Evolutionary conservation across 2,888 invertebrate species (phyloP), one percentile per base, ranked within the genome.

Genomic region (Cyclophora punctaria): DNA sequence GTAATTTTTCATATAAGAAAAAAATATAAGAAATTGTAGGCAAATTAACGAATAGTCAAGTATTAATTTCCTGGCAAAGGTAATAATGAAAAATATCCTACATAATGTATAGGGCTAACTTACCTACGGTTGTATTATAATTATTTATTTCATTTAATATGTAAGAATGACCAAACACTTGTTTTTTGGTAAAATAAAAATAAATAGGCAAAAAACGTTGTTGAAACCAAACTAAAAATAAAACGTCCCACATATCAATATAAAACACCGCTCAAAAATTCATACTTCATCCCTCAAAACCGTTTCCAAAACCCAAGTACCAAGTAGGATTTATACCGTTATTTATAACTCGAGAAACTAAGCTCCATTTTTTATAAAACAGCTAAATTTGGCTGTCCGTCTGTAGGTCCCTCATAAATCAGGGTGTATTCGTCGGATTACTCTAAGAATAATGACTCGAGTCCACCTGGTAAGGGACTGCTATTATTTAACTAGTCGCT

Each of bases 361-460:
- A 84, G 83, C 82, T 75, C 75, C 79, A 82, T 83, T 86, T 86
- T 85, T 85, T 86, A 83, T 79, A 79, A 82, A 83, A 82, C 83
- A 78, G 78, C 82, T 83, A 84, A 84, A 85, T 84, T 85, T 79
- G 69, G 78, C 75, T 80, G 83, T 83, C 82, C 79, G 81, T 81
- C 80, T 83, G 73, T 64, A 71, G 79, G 77, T 71, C 68, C 69
- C 66, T 62, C 62, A 81, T 88, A 87, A 87, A 87, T 87, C 85
- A 78, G 75, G 73, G 77, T 81, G 84, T 85, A 86, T 85, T 84
- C 81, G 71, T 64, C 71, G 88, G 88, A 87, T 88, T 88, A 88
- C 87, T 71, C 69, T 73, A 80, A 85, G 88, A 87, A 81, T 87
- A 85, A 88, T 86, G 88, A 82, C 83, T 80, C 63, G 64, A 78